Percentiles rank a stretch among this genome's conserved stretches.
phyloP scores from a whole-genome alignment of 2,797 vertebrate genomes.

The Acanthiza pusilla region DNA sequence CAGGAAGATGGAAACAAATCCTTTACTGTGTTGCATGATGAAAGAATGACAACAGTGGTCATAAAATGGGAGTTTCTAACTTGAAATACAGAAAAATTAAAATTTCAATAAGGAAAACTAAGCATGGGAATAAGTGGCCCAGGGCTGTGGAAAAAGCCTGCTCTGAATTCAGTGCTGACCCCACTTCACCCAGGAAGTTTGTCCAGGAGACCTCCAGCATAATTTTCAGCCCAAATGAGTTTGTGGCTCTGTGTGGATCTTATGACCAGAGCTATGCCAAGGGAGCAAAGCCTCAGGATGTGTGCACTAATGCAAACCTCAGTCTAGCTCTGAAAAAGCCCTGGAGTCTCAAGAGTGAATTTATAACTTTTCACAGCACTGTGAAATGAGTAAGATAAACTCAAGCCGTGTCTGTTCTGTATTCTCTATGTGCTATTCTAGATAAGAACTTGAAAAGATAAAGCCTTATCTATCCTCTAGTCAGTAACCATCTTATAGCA shows the following conservation, averaged over 20 bases:
- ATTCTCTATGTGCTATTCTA: background rate
- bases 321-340: background rate
- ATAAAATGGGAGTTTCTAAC: background rate
- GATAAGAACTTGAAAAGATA: slow-evolving; percentile 21
- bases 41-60: background rate
- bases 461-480: background rate
- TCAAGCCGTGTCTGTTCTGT: background rate
- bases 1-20: background rate
- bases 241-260: background rate
- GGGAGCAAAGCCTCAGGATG: background rate
- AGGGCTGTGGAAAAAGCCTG: background rate
- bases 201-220: background rate
- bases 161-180: background rate
- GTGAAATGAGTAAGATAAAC: background rate
- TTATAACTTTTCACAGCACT: background rate
- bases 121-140: background rate
- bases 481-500: background rate
- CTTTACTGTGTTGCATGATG: background rate
- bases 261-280: background rate
- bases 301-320: background rate
- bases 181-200: background rate
- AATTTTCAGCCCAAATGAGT: background rate
- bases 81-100: background rate
- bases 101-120: background rate
- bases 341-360: background rate